Evolutionary conservation across 2,797 vertebrate genomes (phyloP), one percentile per base, ranked within the genome.

Genomic region (Lacerta bilineata): DNA sequence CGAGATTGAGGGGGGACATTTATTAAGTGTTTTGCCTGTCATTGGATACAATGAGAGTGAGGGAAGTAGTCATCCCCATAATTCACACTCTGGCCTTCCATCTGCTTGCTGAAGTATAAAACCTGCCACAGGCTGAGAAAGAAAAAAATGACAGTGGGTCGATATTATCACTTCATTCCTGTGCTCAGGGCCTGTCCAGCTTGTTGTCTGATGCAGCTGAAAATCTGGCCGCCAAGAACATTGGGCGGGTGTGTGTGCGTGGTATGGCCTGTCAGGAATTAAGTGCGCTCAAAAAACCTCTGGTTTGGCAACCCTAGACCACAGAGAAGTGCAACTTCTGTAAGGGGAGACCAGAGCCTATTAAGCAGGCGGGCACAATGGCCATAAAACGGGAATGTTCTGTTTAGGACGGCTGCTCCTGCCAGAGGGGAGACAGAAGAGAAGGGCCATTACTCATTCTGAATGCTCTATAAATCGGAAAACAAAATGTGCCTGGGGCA

Each of bases 201-300:
- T 3, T 13, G 5, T 76, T 33, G 55, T 46, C 15, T 23, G 13
- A n/a, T 33, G 64, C 27, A 41, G 23, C 25, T 17, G 27, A n/a
- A 55, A 68, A 59, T 23, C 29, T 64, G 36, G 46, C 2, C 18
- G 50, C 17, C 74, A 66, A 33, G n/a, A 29, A 41, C 41, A 41
- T 5, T 29, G 36, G 87, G n/a, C 29, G 25, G 39, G 39, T 20
- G 66, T 55, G 50, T 13, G 46, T 2, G 18, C 2, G 36, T 55
- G 36, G 25, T 11, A 9, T 11, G 36, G 0, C 33, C 1, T 0
- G 0, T 9, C 84, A 8, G 0, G 1, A 5, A 18, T 27, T 20
- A 71, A 33, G 76, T 9, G 39, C 4, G 2, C 68, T 61, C 79
- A 36, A 27, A 64, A 80, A 84, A 27, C 64, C 25, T 59, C 11